Percentiles rank a stretch among this genome's conserved stretches.
phyloP scores from a whole-genome alignment of 2,797 vertebrate genomes.

The Mareca penelope region DNA sequence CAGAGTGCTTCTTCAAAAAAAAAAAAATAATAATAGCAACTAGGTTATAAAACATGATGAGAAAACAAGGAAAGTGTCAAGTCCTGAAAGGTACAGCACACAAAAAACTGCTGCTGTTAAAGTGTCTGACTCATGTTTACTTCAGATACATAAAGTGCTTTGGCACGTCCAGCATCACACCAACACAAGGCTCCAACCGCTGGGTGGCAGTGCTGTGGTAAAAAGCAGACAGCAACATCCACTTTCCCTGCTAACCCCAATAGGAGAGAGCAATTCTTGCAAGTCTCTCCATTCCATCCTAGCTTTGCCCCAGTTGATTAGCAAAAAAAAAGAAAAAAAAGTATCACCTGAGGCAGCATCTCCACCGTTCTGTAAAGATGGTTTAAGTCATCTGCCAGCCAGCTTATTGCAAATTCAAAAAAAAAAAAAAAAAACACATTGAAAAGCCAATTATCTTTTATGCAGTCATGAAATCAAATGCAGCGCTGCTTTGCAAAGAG shows the following conservation, averaged over 20 bases:
- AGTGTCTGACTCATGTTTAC: accelerated
- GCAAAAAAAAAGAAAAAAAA: too few relatives aligned
- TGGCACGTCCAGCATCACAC: too few relatives aligned
- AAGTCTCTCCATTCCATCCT: background rate
- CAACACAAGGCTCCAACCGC: background rate
- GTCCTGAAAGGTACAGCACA: background rate
- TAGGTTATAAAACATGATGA: accelerated
- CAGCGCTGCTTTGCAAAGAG: background rate
- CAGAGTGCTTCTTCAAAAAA: background rate
- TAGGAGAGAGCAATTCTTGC: background rate
- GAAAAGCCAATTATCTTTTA: background rate
- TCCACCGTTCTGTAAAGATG: background rate
- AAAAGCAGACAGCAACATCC: background rate
- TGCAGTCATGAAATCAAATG: background rate
- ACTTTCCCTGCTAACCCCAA: background rate
- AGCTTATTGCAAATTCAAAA: background rate
- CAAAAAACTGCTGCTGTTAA: background rate
- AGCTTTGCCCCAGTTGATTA: background rate
- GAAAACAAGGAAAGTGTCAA: background rate
- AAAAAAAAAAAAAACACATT: accelerated
- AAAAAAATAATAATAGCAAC: background rate
- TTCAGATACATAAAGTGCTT: background rate
- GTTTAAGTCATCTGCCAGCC: background rate
- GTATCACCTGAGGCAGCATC: background rate
- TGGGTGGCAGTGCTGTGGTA: background rate